A percentile compares a stretch with the other conserved stretches of the same genome.
These are phyloP conservation scores for Bos indicus DNA, from an alignment of 2,113 vertebrate genomes.

Conservation along the genomic window DNA sequence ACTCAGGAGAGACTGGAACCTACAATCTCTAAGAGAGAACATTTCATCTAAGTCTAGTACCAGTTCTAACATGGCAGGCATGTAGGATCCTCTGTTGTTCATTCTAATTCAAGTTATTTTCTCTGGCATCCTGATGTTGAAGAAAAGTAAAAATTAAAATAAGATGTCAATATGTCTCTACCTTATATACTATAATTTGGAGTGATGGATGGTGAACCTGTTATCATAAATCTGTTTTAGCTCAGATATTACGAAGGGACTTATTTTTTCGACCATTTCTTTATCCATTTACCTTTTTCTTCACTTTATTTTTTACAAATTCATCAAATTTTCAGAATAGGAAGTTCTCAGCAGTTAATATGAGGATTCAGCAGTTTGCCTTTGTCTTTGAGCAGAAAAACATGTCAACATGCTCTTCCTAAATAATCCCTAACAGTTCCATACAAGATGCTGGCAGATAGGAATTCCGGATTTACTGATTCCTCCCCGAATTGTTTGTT, in stretches of 20 bases:
- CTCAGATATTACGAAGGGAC: background rate
- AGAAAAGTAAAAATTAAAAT: background rate
- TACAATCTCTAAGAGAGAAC: background rate
- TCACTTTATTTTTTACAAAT: background rate
- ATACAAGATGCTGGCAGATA: constrained; percentile 69
- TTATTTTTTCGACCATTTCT: background rate
- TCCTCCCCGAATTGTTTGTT: constrained; percentile 57
- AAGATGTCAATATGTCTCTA: background rate
- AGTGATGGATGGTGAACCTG: background rate
- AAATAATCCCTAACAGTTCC: constrained; percentile 68
- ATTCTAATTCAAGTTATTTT: background rate
- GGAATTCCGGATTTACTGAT: constrained; percentile 65
- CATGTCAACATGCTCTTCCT: constrained; percentile 62
- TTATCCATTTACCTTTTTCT: background rate
- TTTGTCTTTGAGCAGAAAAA: constrained; percentile 72
- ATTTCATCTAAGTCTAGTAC: background rate
- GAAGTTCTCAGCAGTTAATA: constrained; percentile 59
- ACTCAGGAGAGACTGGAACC: background rate
- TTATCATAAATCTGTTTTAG: background rate
- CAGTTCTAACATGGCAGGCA: background rate
- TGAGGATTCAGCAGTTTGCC: constrained; percentile 66
- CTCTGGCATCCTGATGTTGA: background rate
- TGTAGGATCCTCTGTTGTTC: background rate
- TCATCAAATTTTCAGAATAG: background rate
- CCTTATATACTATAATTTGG: background rate